Percentiles rank a stretch among this genome's conserved stretches.
Evolutionary conservation across 1,140 invertebrate species (phyloP).

Genomic region (Drosophila quadrilineata): DNA sequence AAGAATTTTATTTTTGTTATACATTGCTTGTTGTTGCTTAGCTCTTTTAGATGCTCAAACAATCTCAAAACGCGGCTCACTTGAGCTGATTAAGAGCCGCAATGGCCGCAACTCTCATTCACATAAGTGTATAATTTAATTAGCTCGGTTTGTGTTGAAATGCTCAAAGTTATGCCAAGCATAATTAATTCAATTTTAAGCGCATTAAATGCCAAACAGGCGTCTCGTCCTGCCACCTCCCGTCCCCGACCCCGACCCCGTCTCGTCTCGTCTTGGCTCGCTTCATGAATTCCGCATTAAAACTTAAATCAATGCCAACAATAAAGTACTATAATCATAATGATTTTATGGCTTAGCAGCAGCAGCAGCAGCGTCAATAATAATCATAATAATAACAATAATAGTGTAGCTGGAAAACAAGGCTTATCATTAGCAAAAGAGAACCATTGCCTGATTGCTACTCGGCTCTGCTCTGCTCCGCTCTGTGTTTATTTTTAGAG

Average conservation of each 20-base stretch:
- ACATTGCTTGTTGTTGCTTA: no score
- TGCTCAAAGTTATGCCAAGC: constrained; percentile 35
- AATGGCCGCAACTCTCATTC: no score
- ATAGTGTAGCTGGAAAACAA: constrained; percentile 58
- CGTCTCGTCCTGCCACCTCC: background rate
- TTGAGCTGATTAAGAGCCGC: no score
- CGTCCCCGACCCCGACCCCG: no score
- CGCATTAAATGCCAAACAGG: background rate
- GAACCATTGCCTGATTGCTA: constrained; percentile 63
- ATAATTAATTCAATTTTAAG: constrained; percentile 56
- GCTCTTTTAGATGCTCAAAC: no score
- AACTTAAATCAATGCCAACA: constrained; percentile 66
- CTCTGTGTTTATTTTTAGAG: constrained; percentile 59
- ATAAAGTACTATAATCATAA: constrained; percentile 62
- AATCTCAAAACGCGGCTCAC: no score
- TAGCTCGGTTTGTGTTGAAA: no score
- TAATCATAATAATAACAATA: no score
- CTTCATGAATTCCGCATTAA: constrained; percentile 56
- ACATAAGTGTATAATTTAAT: no score
- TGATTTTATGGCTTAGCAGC: constrained; percentile 58
- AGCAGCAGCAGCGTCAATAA: constrained; percentile 9
- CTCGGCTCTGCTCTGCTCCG: constrained; percentile 5
- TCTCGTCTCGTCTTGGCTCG: no score
- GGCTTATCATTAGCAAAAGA: constrained; percentile 71
- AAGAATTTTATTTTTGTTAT: background rate